These are phyloP conservation scores for Aepyceros melampus DNA, from an alignment of 2,113 vertebrate genomes.

Conservation along the genomic window DNA sequence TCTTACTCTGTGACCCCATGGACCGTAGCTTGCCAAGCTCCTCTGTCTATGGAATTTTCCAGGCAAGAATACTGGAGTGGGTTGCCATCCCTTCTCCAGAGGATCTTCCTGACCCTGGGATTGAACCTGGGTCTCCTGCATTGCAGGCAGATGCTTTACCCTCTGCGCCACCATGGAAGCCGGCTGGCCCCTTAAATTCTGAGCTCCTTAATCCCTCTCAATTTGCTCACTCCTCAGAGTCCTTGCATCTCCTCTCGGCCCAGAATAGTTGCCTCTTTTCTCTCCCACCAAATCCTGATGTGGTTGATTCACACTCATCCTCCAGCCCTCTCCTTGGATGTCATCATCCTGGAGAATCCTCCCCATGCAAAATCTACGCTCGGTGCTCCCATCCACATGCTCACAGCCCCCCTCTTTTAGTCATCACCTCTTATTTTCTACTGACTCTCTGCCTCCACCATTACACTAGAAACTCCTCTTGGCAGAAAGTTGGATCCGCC, in stretches of 20 bases:
- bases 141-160: neutral
- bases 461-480: neutral
- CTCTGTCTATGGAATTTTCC: neutral
- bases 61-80: neutral
- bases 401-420: neutral
- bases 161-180: neutral
- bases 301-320: neutral
- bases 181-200: neutral
- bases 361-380: rapidly evolving
- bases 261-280: neutral
- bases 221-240: neutral
- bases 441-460: neutral
- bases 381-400: rapidly evolving
- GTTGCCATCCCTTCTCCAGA: neutral
- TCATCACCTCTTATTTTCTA: neutral
- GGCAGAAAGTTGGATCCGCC: neutral
- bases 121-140: neutral
- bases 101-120: neutral
- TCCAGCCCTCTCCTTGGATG: neutral
- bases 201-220: neutral
- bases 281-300: neutral
- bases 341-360: neutral
- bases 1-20: neutral
- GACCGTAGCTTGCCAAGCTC: neutral
- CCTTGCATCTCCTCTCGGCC: neutral